These are phyloP conservation scores for Diadumene lineata DNA, from an alignment of 92 coral and sea anemone species.

Conservation along the genomic window DNA sequence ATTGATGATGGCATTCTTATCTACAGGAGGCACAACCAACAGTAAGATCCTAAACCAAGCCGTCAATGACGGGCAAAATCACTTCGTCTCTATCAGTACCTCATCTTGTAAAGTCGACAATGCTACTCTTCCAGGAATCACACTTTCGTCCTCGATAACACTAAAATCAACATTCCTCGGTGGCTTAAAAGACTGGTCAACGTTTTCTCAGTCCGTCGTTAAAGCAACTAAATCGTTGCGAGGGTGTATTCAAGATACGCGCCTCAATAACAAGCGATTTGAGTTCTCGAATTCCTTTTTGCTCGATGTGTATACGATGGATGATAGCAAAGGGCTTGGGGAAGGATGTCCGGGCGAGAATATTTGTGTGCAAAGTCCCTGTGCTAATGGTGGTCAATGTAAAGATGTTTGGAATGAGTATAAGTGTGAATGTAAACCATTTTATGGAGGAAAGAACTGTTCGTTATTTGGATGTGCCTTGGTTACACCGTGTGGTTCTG, in stretches of 20 bases:
- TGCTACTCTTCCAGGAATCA: constrained; percentile 18
- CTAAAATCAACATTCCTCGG: constrained; percentile 70
- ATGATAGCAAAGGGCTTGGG: constrained; percentile 47
- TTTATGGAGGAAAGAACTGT: constrained; percentile 91
- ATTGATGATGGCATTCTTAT: no score
- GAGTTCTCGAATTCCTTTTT: constrained; percentile 56
- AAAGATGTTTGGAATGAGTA: constrained; percentile 83
- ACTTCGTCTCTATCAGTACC: constrained; percentile 54
- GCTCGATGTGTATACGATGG: constrained; percentile 47
- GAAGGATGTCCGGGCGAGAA: constrained; percentile 83
- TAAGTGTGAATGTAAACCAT: constrained; percentile 76
- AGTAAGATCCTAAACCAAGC: constrained; percentile 9
- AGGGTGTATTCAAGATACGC: constrained; percentile 90
- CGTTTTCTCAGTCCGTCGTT: constrained; percentile 21
- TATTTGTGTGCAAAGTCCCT: constrained; percentile 65
- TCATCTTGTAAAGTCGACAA: constrained; percentile 58
- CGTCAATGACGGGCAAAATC: constrained; percentile 65
- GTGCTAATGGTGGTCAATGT: constrained; percentile 80
- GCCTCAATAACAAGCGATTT: constrained; percentile 71
- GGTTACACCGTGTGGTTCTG: constrained; percentile 76
- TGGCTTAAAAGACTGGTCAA: constrained; percentile 61
- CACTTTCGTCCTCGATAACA: constrained; percentile 32
- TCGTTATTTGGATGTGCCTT: constrained; percentile 85
- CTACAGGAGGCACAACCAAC: constrained; percentile 6
- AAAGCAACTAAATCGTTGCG: constrained; percentile 57